Evolutionary conservation across 92 coral and sea anemone genomes (phyloP), one percentile per base, ranked within the genome.

Genomic region (Pocillopora grandis): DNA sequence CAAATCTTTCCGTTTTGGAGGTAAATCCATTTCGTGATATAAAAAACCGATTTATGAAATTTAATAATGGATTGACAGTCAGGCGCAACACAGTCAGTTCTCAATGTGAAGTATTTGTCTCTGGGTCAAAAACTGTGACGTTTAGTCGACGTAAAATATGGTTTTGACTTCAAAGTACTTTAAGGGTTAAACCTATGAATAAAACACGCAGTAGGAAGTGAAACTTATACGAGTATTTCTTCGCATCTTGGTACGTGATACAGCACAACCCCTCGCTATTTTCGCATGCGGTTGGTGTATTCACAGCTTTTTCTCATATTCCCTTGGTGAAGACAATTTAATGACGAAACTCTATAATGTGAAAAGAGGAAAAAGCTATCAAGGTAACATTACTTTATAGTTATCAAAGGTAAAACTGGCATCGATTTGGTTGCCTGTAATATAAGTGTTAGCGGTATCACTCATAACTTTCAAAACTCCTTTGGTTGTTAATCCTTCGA

Each of bases 61-160:
- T 86, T 84, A 80, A 89, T 89, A 75, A 87, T 56, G 63, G 56
- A 49, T 36, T 89, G 87, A 89, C 92, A 89, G 91, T 74, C 79
- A 62, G 90, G 73, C 87, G 65, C 83, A 76, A 42, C 62, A 49
- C 55, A 69, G 82, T 58, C 77, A 23, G 73, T 75, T 61, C 80
- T 66, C 31, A 6, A 71, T 76, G 64, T 84, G 76, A 90, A 84
- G 82, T 87, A 91, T 88, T 90, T 87, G 87, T 93, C 90, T 77
- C 88, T 86, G 76, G 86, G 89, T 86, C 81, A 77, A 66, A 67
- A 86, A 87, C 85, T 82, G 88, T 93, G 97, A 89, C 97, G 88
- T 80, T 69, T 89, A 49, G 57, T 78, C 85, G 85, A 90, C 90
- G 90, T 93, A 93, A 93, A 91, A 91, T 93, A 93, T 93, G 94